These are phyloP conservation scores for Pteropus alecto DNA, from an alignment of 2,113 vertebrate species.

Conservation along the genomic window DNA sequence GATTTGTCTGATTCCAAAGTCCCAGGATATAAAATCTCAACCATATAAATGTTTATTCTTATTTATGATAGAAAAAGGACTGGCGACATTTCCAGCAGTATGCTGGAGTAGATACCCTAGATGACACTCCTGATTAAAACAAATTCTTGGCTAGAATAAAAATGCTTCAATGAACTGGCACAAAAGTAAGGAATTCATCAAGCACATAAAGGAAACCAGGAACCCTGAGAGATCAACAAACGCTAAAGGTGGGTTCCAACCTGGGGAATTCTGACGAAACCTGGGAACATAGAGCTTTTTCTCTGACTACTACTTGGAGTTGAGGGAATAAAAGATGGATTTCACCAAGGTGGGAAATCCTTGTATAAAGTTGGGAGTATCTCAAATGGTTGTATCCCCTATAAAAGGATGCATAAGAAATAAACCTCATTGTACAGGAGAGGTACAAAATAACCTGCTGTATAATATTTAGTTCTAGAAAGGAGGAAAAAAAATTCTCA, in stretches of 20 bases:
- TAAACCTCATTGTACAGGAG: not conserved
- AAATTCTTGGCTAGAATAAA: not conserved
- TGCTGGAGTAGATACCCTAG: not conserved
- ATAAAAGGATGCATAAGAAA: not conserved
- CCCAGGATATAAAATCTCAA: slow-evolving; percentile 3
- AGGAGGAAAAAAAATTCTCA: not conserved
- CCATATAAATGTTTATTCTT: slow-evolving; percentile 34
- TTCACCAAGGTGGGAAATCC: not conserved
- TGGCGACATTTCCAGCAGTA: not conserved
- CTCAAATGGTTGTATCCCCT: not conserved
- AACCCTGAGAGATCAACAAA: not conserved
- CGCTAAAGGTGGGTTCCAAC: not conserved
- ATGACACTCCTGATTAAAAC: not conserved
- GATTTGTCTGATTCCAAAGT: slow-evolving; percentile 14
- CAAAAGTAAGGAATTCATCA: not conserved
- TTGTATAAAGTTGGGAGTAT: not conserved
- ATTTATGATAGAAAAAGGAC: not conserved
- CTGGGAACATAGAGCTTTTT: not conserved
- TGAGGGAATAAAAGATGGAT: not conserved
- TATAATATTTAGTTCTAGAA: not conserved
- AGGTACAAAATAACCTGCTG: not conserved
- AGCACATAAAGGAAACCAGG: not conserved
- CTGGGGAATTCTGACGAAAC: not conserved
- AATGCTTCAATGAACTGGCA: not conserved
- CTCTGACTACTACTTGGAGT: not conserved